A percentile compares a stretch with the other conserved stretches of the same genome.
phyloP scores from a whole-genome alignment of 2,113 vertebrate genomes.

The Numenius arquata region DNA sequence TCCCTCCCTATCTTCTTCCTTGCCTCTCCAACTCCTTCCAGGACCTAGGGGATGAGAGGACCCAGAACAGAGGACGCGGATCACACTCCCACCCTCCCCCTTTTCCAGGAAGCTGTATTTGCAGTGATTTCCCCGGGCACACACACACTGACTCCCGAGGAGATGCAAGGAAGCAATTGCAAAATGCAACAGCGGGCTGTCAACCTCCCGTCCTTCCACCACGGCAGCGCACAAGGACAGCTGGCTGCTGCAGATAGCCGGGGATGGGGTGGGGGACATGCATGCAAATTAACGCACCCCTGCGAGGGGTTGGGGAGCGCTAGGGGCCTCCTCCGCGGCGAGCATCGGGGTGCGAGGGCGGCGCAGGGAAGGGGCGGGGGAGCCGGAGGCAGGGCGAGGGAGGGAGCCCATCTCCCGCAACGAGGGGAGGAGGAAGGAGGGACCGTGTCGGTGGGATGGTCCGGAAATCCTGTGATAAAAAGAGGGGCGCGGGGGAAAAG shows the following conservation, averaged over 20 bases:
- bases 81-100: neutral
- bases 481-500: slow-evolving; percentile 40
- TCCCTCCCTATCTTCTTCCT: neutral
- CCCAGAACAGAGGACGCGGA: neutral
- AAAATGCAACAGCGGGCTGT: neutral
- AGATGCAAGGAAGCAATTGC: neutral
- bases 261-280: neutral
- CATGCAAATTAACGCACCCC: neutral
- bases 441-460: slow-evolving; percentile 60
- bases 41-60: neutral
- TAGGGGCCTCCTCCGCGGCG: neutral
- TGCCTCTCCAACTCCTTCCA: neutral
- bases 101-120: neutral
- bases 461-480: slow-evolving; percentile 70
- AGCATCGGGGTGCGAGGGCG: neutral
- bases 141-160: neutral
- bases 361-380: neutral
- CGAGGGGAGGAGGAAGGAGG: slow-evolving; percentile 48
- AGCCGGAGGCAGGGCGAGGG: neutral
- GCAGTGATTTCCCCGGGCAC: neutral
- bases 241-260: neutral
- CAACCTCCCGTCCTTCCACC: neutral
- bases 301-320: neutral
- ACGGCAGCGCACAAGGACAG: neutral
- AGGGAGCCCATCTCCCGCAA: neutral